Conservation (phyloP, 1,140 invertebrate species). For the Bicyclus anynana region DNA sequence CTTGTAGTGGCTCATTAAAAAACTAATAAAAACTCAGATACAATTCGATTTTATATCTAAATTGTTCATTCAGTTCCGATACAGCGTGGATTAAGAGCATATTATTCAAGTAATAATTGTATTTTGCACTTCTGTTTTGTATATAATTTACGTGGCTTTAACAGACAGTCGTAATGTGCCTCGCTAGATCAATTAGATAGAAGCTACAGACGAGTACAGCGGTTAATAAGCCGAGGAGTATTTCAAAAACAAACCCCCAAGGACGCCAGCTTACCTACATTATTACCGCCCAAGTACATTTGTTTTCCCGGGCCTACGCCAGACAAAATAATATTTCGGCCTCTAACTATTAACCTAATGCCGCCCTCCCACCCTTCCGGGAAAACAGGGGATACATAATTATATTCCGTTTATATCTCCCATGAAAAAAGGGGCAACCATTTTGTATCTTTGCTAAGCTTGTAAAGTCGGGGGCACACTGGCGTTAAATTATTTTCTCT, state of each 20-base stretch:
- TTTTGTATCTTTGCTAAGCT: constrained; percentile 17
- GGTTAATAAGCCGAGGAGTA: no score
- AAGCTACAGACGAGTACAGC: no score
- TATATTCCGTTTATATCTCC: constrained; percentile 24
- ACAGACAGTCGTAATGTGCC: no score
- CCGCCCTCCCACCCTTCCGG: constrained; percentile 1
- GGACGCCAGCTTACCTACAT: neutral
- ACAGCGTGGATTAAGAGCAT: no score
- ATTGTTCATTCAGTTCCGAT: no score
- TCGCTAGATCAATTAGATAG: no score
- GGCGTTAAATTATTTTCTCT: neutral
- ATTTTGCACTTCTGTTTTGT: no score
- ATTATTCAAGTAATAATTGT: no score
- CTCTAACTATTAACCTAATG: constrained; percentile 10
- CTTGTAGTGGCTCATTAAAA: no score
- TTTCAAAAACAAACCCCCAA: neutral
- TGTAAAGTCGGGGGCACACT: constrained; percentile 1
- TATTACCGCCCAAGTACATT: neutral
- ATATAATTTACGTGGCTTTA: no score
- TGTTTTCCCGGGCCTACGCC: neutral
- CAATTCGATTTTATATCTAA: no score
- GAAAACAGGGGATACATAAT: constrained; percentile 21
- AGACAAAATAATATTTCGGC: constrained; percentile 9
- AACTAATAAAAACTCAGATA: no score
- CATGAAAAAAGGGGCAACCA: constrained; percentile 21